Percentiles rank a stretch among this genome's conserved stretches.
Conservation (phyloP, 2,888 invertebrate species). For the Dynastes hyllus region DNA sequence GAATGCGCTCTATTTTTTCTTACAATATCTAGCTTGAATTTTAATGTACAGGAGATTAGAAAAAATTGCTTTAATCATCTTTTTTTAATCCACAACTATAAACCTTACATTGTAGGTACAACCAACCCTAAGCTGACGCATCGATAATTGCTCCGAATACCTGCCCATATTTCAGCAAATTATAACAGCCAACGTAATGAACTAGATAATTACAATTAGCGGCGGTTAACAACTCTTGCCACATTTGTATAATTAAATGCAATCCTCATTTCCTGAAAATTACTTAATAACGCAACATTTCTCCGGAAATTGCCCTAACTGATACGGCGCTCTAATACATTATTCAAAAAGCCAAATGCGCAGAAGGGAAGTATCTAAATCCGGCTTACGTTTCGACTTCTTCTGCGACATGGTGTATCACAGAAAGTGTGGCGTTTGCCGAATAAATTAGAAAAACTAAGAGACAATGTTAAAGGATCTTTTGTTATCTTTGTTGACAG, state of each 20-base stretch:
- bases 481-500: too few relatives aligned
- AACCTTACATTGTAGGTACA: too few relatives aligned
- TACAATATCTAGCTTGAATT: too few relatives aligned
- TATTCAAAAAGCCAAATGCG: background rate
- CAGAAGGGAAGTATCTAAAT: background rate
- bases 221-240: slow-evolving; percentile 34
- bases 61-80: too few relatives aligned
- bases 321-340: background rate
- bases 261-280: slow-evolving; percentile 39
- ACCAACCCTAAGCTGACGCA: background rate
- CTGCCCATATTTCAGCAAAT: slow-evolving; percentile 15
- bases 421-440: background rate
- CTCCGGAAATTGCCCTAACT: slow-evolving; percentile 33
- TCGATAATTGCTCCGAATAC: slow-evolving; percentile 19
- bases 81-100: too few relatives aligned
- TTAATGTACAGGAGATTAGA: too few relatives aligned
- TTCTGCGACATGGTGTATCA: background rate
- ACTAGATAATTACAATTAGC: slow-evolving; percentile 29
- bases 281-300: slow-evolving; percentile 23
- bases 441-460: too few relatives aligned
- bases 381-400: background rate
- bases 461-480: too few relatives aligned
- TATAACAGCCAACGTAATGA: slow-evolving; percentile 19
- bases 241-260: slow-evolving; percentile 44
- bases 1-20: too few relatives aligned